Conservation (phyloP, 2,797 vertebrate species). For the Knipowitschia caucasica region DNA sequence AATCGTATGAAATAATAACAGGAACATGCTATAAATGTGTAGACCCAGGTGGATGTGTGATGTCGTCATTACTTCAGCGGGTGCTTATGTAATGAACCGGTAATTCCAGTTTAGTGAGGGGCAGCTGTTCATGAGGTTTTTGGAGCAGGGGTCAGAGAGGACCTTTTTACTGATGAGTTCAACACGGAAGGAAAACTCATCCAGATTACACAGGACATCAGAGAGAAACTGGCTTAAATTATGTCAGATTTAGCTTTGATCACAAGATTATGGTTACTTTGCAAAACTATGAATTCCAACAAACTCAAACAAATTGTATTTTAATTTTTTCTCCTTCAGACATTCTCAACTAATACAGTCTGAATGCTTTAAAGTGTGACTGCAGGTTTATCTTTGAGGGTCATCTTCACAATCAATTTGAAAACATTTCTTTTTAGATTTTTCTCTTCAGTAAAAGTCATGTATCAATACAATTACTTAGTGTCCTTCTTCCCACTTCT, state of each 20-base stretch:
- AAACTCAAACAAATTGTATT: too few species aligned
- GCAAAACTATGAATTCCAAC: neutral
- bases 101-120: constrained; percentile 49
- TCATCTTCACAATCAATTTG: neutral
- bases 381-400: neutral
- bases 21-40: constrained; percentile 7
- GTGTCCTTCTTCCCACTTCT: too few species aligned
- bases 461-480: too few species aligned
- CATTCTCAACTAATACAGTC: too few species aligned
- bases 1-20: neutral
- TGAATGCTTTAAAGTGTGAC: too few species aligned
- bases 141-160: constrained; percentile 17
- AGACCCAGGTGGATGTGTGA: constrained; percentile 26
- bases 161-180: constrained; percentile 3
- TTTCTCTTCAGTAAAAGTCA: too few species aligned
- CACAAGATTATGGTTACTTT: neutral
- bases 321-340: too few species aligned
- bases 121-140: constrained; percentile 49
- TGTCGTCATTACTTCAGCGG: constrained; percentile 13
- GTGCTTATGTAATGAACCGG: constrained; percentile 47
- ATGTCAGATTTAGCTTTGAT: neutral
- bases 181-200: constrained; percentile 20
- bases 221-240: neutral
- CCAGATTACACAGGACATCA: neutral
- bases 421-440: too few species aligned